phyloP scores from a whole-genome alignment of 2,888 invertebrate species.

The Rhagophthalmus giganteus region DNA sequence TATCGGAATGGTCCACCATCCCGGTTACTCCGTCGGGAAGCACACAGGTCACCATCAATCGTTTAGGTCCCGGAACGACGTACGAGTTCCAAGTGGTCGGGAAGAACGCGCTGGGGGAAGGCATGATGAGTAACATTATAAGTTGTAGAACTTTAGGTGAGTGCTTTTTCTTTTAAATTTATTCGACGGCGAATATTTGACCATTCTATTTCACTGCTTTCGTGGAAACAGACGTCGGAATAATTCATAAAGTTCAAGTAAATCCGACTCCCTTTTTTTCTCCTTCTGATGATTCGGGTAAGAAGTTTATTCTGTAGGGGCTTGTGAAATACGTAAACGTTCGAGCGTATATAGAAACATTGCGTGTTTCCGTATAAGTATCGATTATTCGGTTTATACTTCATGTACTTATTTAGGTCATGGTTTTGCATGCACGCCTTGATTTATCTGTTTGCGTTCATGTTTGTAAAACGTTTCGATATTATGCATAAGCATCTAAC shows the following conservation, averaged over 20 bases:
- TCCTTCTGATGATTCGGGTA: conserved; percentile 74
- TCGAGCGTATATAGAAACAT: conserved; percentile 28
- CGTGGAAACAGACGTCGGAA: conserved; percentile 57
- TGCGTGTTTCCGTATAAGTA: conserved; percentile 29
- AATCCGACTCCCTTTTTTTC: conserved; percentile 70
- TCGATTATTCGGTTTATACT: conserved; percentile 31
- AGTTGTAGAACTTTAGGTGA: conserved; percentile 87
- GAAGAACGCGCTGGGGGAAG: conserved; percentile 91
- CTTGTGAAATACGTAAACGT: conserved; percentile 10
- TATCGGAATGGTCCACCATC: conserved; percentile 89
- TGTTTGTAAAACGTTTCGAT: too few relatives aligned
- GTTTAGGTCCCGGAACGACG: conserved; percentile 84
- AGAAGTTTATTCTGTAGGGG: conserved; percentile 43
- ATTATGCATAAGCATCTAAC: too few relatives aligned
- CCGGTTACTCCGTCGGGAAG: conserved; percentile 91
- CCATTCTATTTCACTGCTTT: conserved; percentile 34
- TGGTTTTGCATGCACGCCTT: conserved; percentile 33
- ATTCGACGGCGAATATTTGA: conserved; percentile 11
- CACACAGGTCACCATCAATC: conserved; percentile 87
- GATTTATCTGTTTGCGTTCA: conserved; percentile 18
- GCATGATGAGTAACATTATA: conserved; percentile 93
- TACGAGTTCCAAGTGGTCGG: conserved; percentile 97
- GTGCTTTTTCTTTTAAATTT: conserved; percentile 39
- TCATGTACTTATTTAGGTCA: conserved; percentile 36
- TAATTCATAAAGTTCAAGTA: conserved; percentile 64